A percentile compares a stretch with the other conserved stretches of the same genome.
These are phyloP conservation scores for Oryzias melastigma DNA, from an alignment of 2,113 vertebrate species.

Conservation along the genomic window DNA sequence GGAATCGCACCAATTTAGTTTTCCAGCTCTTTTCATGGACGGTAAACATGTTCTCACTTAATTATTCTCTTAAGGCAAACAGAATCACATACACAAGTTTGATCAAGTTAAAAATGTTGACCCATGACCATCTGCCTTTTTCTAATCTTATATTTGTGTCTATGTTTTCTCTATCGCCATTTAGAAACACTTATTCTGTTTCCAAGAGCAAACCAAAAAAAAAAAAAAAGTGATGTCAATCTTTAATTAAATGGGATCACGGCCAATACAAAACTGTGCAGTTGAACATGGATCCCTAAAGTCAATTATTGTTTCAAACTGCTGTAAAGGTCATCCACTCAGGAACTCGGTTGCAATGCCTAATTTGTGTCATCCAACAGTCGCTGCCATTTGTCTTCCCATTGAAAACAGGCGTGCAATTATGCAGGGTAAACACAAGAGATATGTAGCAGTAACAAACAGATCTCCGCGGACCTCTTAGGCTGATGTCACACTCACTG, in stretches of 20 bases:
- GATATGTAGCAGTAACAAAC: constrained; percentile 4
- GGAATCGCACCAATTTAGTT: constrained; percentile 29
- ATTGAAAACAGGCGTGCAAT: constrained; percentile 7
- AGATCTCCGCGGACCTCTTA: constrained; percentile 12
- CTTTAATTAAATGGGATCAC: no score
- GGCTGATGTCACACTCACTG: constrained; percentile 10
- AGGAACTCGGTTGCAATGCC: neutral
- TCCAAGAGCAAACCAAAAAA: no score
- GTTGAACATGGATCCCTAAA: neutral
- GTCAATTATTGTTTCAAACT: neutral
- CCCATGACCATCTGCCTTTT: neutral
- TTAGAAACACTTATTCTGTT: no score
- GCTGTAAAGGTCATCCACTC: neutral
- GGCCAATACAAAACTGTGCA: no score
- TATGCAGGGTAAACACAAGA: constrained; percentile 1
- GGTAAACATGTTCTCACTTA: constrained; percentile 16
- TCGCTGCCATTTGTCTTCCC: neutral
- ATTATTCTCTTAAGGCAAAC: constrained; percentile 4
- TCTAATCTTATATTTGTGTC: neutral
- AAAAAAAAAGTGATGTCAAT: no score
- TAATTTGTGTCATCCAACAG: constrained; percentile 1
- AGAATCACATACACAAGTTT: neutral
- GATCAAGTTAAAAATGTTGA: neutral
- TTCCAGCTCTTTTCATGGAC: constrained; percentile 20
- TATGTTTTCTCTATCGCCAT: no score